Conservation (phyloP, 2,888 invertebrate species). For the Eudasyphora cyanicolor region DNA sequence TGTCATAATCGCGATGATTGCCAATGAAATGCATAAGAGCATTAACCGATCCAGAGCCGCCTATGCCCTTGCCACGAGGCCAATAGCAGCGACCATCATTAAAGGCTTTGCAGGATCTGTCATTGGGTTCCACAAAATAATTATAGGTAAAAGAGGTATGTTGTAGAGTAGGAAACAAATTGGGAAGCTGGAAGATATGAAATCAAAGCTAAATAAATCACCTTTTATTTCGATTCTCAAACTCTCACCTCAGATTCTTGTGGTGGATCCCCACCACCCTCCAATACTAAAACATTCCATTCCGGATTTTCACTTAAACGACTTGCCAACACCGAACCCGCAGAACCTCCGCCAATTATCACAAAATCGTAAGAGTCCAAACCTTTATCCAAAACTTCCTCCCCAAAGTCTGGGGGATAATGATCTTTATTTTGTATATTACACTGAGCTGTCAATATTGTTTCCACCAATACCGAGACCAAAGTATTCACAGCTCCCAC, state of each 20-base stretch:
- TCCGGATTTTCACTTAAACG: slow-evolving; percentile 71
- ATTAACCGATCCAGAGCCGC: slow-evolving; percentile 83
- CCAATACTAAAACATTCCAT: slow-evolving; percentile 70
- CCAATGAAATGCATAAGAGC: slow-evolving; percentile 83
- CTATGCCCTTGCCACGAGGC: slow-evolving; percentile 84
- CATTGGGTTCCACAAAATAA: slow-evolving; percentile 67
- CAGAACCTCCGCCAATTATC: slow-evolving; percentile 79
- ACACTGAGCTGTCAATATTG: slow-evolving; percentile 83
- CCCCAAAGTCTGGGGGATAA: slow-evolving; percentile 81
- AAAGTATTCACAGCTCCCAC: slow-evolving; percentile 76
- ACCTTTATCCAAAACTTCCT: slow-evolving; percentile 69
- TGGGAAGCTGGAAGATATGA: slow-evolving; percentile 70
- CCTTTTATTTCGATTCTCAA: not conserved
- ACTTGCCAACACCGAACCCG: slow-evolving; percentile 75
- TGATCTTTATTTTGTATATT: slow-evolving; percentile 79
- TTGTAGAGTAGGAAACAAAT: slow-evolving; percentile 62
- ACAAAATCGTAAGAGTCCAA: slow-evolving; percentile 76
- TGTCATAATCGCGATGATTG: slow-evolving; percentile 81
- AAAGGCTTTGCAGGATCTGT: slow-evolving; percentile 63
- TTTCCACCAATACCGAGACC: slow-evolving; percentile 81
- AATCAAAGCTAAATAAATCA: not conserved
- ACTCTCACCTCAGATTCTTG: slow-evolving; percentile 68
- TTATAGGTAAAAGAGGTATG: slow-evolving; percentile 66
- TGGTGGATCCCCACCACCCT: slow-evolving; percentile 71
- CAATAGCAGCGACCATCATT: slow-evolving; percentile 74